Evolutionary conservation across 1,140 invertebrate genomes (phyloP).

Genomic region (Euschistus heros): DNA sequence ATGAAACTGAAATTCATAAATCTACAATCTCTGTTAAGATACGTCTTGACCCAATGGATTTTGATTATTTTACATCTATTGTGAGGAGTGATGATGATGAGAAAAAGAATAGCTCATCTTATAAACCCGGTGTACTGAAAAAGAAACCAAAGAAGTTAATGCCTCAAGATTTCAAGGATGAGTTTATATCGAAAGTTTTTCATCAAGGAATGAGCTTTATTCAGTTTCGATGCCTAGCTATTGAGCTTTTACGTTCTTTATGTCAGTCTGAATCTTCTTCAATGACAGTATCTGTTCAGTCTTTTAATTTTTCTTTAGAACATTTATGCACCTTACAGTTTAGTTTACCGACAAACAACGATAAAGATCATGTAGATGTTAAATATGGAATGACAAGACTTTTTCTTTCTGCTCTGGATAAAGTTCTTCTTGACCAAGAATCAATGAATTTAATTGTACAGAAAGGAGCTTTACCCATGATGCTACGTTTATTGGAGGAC

Average conservation of each 20-base stretch:
- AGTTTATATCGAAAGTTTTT: slow-evolving; percentile 42
- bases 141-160: slow-evolving; percentile 35
- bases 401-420: slow-evolving; percentile 45
- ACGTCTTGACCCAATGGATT: slow-evolving; percentile 47
- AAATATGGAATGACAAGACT: slow-evolving; percentile 47
- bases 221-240: slow-evolving; percentile 46
- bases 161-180: slow-evolving; percentile 43
- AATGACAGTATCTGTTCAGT: slow-evolving; percentile 42
- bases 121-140: slow-evolving; percentile 12
- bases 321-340: slow-evolving; percentile 50
- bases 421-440: slow-evolving; percentile 44
- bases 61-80: slow-evolving; percentile 50
- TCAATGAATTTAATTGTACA: slow-evolving; percentile 47
- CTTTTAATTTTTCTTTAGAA: slow-evolving; percentile 48
- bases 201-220: slow-evolving; percentile 42
- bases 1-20: slow-evolving; percentile 13
- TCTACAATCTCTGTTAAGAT: slow-evolving; percentile 40
- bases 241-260: slow-evolving; percentile 46
- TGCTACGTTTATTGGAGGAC: slow-evolving; percentile 27
- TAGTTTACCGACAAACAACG: slow-evolving; percentile 31
- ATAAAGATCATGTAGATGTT: slow-evolving; percentile 37
- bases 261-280: slow-evolving; percentile 39
- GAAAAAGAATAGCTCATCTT: slow-evolving; percentile 29
- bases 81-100: slow-evolving; percentile 44
- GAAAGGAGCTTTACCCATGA: slow-evolving; percentile 47